Conservation (phyloP, 2,888 invertebrate genomes). For the Pterobdella sp. region DNA sequence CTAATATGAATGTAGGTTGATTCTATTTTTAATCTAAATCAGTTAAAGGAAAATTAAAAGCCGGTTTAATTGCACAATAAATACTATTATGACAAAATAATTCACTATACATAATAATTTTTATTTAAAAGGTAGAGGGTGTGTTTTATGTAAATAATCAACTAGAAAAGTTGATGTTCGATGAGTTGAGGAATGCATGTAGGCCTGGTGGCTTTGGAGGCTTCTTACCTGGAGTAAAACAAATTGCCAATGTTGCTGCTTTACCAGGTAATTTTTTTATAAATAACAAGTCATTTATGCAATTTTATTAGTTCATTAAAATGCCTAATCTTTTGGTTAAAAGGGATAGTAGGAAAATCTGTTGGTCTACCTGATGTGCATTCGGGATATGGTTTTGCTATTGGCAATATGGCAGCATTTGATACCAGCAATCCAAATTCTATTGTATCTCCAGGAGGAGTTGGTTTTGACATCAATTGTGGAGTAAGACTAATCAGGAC, state of each 20-base stretch:
- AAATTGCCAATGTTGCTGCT: conserved; percentile 97
- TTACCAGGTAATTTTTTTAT: conserved; percentile 65
- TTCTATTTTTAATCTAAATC: not conserved
- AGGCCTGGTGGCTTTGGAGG: conserved; percentile 80
- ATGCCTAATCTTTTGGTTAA: not conserved
- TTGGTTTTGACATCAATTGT: conserved; percentile 98
- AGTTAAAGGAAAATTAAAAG: not conserved
- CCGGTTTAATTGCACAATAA: not conserved
- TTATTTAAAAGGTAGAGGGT: conserved; percentile 73
- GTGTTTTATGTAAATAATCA: conserved; percentile 87
- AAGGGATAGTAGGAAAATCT: conserved; percentile 56
- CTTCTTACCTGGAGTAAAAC: conserved; percentile 94
- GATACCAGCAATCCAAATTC: conserved; percentile 83
- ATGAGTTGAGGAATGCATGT: conserved; percentile 83
- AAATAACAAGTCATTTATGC: not conserved
- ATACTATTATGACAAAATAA: not conserved
- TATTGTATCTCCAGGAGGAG: conserved; percentile 91
- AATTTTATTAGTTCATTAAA: conserved; percentile 14
- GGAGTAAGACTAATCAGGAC: conserved; percentile 90
- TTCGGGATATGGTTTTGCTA: conserved; percentile 98
- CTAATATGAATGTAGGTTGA: conserved; percentile 78
- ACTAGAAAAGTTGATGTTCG: conserved; percentile 90
- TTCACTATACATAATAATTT: not conserved
- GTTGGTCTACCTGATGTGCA: conserved; percentile 93
- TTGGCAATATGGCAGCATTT: conserved; percentile 99